A percentile compares a stretch with the other conserved stretches of the same genome.
These are phyloP conservation scores for Glaucidium brasilianum DNA, from an alignment of 2,113 vertebrate species.

Conservation along the genomic window DNA sequence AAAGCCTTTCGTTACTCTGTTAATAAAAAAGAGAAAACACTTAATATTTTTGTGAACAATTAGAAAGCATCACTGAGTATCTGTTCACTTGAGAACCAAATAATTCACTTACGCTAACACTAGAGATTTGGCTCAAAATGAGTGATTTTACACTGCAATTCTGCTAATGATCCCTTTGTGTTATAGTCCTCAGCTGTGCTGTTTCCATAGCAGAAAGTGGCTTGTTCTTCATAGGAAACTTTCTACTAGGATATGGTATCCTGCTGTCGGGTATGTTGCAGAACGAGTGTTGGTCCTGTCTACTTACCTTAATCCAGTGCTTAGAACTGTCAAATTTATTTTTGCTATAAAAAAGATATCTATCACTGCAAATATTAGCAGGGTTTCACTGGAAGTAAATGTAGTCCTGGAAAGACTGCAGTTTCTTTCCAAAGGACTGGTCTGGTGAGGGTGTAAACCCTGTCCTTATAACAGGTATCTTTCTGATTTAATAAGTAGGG, in stretches of 20 bases:
- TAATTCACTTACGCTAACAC: neutral
- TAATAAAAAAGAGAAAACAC: neutral
- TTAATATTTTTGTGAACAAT: neutral
- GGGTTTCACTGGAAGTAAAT: neutral
- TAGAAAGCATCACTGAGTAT: neutral
- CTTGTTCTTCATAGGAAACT: neutral
- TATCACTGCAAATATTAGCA: neutral
- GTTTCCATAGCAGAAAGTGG: neutral
- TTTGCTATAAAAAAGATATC: neutral
- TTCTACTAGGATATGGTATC: neutral
- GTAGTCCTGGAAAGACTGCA: neutral
- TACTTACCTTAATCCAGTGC: neutral
- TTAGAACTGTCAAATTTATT: neutral
- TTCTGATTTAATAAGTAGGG: neutral
- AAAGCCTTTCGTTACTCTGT: neutral
- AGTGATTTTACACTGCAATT: neutral
- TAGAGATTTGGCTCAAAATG: neutral
- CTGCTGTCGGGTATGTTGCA: neutral
- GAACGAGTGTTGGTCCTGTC: neutral
- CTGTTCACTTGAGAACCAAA: neutral
- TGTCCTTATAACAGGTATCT: neutral
- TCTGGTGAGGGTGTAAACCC: neutral
- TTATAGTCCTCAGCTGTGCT: neutral
- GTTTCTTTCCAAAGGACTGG: neutral
- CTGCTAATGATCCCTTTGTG: neutral